These are phyloP conservation scores for Hipparchia sbordonii DNA, from an alignment of 2,888 invertebrate species.

Conservation along the genomic window DNA sequence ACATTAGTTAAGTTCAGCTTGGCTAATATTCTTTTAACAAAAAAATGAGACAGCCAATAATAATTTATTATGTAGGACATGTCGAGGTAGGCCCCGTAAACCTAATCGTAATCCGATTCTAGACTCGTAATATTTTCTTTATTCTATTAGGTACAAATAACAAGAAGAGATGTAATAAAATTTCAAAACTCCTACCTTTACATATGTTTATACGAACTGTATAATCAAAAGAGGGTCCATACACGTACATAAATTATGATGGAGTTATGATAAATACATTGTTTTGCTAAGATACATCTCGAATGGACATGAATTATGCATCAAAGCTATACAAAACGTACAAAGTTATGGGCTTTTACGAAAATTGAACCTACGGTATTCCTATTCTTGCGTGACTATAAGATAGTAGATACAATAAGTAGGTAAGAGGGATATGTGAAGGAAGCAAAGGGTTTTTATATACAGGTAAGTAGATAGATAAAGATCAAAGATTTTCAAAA, in stretches of 20 bases:
- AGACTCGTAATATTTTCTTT: no score
- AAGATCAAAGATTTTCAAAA: no score
- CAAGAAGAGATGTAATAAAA: conserved; percentile 20
- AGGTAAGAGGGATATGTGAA: conserved; percentile 7
- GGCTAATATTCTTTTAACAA: no score
- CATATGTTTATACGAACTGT: conserved; percentile 31
- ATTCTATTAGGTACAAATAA: no score
- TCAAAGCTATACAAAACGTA: conserved; percentile 40
- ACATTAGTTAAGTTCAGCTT: no score
- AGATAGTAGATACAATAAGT: conserved; percentile 9
- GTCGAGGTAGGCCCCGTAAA: no score
- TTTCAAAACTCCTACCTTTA: conserved; percentile 25
- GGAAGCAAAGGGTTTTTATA: not conserved
- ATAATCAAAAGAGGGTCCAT: conserved; percentile 34
- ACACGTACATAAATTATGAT: conserved; percentile 32
- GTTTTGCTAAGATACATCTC: conserved; percentile 45
- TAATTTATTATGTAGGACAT: no score
- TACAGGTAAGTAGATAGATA: not conserved
- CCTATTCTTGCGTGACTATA: conserved; percentile 45
- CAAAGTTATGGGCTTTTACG: conserved; percentile 61
- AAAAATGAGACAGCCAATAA: no score
- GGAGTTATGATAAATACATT: conserved; percentile 48
- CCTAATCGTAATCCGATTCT: no score
- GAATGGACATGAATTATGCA: conserved; percentile 43
- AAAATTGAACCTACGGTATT: conserved; percentile 60